Conservation (phyloP, 2,888 invertebrate species). For the Ophraella communa region DNA sequence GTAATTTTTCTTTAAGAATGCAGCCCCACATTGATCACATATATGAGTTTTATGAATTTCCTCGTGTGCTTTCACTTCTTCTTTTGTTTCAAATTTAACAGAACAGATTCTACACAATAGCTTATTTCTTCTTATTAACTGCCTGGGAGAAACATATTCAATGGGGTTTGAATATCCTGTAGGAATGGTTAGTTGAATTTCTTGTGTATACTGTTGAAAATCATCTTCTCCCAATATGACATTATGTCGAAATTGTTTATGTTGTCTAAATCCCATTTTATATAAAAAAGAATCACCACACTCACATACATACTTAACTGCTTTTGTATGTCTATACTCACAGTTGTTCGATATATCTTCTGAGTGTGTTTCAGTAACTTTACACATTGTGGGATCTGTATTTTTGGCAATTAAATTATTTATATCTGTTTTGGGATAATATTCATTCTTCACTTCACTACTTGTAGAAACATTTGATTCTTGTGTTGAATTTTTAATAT, state of each 20-base stretch:
- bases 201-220: slow-evolving; percentile 18
- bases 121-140: slow-evolving; percentile 21
- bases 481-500: not conserved
- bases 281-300: slow-evolving; percentile 31
- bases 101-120: slow-evolving; percentile 29
- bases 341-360: slow-evolving; percentile 17
- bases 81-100: slow-evolving; percentile 20
- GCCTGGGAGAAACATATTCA: slow-evolving; percentile 27
- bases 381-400: too few relatives aligned
- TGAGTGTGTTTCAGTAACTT: too few relatives aligned
- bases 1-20: slow-evolving; percentile 39
- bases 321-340: slow-evolving; percentile 20
- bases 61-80: slow-evolving; percentile 29
- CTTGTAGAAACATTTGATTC: not conserved
- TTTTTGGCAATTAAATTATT: not conserved
- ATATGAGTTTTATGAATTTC: slow-evolving; percentile 39
- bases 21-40: slow-evolving; percentile 40
- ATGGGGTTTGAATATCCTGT: slow-evolving; percentile 21
- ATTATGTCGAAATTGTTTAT: slow-evolving; percentile 28
- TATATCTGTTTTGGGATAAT: not conserved
- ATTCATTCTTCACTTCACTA: not conserved
- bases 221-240: slow-evolving; percentile 16
- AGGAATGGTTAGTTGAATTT: slow-evolving; percentile 27
- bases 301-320: slow-evolving; percentile 28
- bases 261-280: slow-evolving; percentile 30